Evolutionary conservation across 92 coral and sea anemone species (phyloP).

Genomic region (Hydrozoanthus gracilis): DNA sequence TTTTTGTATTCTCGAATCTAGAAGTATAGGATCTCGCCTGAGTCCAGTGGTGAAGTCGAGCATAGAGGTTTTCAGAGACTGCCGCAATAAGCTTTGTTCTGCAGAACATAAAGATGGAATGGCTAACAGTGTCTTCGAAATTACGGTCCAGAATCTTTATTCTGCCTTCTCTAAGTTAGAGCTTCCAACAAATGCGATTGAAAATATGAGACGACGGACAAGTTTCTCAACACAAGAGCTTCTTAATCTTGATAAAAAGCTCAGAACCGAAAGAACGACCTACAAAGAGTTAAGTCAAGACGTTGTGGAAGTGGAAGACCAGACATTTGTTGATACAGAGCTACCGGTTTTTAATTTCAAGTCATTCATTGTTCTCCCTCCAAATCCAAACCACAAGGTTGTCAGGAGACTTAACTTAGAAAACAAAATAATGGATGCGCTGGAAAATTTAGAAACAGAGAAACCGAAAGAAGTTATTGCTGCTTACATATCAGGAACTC

Average conservation of each 20-base stretch:
- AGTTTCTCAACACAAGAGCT: conserved; percentile 29
- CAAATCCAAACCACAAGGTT: conserved; percentile 44
- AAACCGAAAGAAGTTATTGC: conserved; percentile 35
- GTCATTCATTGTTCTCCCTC: conserved; percentile 45
- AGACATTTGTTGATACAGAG: neutral
- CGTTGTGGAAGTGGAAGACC: neutral
- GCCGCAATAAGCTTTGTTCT: conserved; percentile 37
- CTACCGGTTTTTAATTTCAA: neutral
- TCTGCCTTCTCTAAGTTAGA: conserved; percentile 38
- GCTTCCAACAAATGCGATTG: conserved; percentile 26
- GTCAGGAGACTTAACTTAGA: conserved; percentile 26
- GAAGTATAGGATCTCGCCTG: conserved; percentile 47
- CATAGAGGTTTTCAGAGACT: conserved; percentile 29
- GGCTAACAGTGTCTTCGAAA: conserved; percentile 22
- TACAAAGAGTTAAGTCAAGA: neutral
- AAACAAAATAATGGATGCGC: conserved; percentile 21
- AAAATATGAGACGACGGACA: conserved; percentile 25
- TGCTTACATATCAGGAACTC: conserved; percentile 50
- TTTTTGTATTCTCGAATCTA: conserved; percentile 60
- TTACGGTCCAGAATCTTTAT: conserved; percentile 14
- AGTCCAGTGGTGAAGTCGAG: neutral
- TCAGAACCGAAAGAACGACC: conserved; percentile 15
- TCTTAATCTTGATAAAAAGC: neutral
- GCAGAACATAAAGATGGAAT: conserved; percentile 25
- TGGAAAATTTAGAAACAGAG: conserved; percentile 37